Conservation (phyloP, 2,888 invertebrate genomes). For the Polyommatus iphigenia region DNA sequence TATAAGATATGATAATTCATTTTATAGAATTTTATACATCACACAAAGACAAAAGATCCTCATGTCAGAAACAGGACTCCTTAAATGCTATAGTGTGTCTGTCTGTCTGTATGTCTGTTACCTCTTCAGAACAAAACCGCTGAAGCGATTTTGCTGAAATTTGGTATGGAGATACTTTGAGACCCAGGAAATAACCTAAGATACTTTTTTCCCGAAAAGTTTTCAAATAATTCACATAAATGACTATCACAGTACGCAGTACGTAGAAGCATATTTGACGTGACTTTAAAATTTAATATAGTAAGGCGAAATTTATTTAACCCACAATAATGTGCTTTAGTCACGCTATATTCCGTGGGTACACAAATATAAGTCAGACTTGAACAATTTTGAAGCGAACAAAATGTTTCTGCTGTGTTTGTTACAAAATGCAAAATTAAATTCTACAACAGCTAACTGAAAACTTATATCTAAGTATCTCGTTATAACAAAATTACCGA, state of each 20-base stretch:
- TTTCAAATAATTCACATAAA: background rate
- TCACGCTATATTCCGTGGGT: conserved; percentile 9
- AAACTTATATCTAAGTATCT: background rate
- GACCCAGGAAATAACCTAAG: too few species aligned
- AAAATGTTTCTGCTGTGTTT: background rate
- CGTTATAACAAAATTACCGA: conserved; percentile 7
- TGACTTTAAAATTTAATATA: background rate
- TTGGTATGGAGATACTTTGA: too few species aligned
- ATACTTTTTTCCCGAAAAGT: background rate
- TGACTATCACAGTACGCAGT: background rate
- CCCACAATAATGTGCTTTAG: background rate
- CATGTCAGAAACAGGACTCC: too few species aligned
- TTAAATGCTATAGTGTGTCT: too few species aligned
- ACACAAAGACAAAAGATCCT: background rate
- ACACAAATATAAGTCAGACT: background rate
- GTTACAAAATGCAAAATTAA: background rate
- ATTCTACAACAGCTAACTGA: background rate
- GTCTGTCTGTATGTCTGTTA: too few species aligned
- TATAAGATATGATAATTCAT: background rate
- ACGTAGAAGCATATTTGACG: background rate
- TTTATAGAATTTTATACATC: background rate
- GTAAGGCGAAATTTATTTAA: background rate
- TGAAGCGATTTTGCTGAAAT: too few species aligned
- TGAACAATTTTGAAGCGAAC: background rate
- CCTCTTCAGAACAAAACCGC: too few species aligned